Base-by-base conservation (phyloP, 2,888 invertebrate genomes). In the Ptychoptera albimana region DNA sequence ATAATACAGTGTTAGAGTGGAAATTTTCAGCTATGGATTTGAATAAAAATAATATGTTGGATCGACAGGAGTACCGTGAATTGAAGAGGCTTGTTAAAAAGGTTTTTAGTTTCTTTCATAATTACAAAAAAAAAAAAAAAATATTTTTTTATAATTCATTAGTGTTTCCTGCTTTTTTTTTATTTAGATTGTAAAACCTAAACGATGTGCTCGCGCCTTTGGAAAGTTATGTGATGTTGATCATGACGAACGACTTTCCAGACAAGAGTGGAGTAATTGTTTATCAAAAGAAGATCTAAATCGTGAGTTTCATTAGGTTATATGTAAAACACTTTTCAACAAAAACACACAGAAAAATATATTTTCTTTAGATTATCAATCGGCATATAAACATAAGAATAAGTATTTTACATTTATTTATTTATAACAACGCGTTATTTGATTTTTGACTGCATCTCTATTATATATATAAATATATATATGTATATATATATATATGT, bases 201-300 rank as follows among this genome's bases (percentile, higher is more conserved):
- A 82, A 62, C 75, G 84, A 43, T 94, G 94, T 67, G 87, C 92
- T 39, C 80, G 85, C 56, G 79, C 80, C 35, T 93, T 94, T 71
- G 80, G 86, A 14, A 79, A 82, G 52, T 80, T 80, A 54, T 94
- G 94, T 67, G 93, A 94, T 65, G 71, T 77, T 44, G 79, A 92
- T 64, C 73, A 75, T 43, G 84, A 94, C 64, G 77, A 80, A 39
- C 75, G 74, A 55, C 79, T 94, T 50, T 77, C 82, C 31, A 73
- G 76, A 48, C 69, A 72, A 45, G 94, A 94, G 66, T 94, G 93
- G 93, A 75, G 75, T 39, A 74, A 79, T 47, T 94, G 94, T 64
- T 72, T 94, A 36, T 80, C 82, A 46, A 74, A 75, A 44, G 82
- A 86, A 48, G 80, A 82, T 60, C 77, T 80, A 67, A 82, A 82